Percentiles rank a stretch among this genome's conserved stretches.
Evolutionary conservation across 2,797 vertebrate species (phyloP).

Genomic region (Holocentrus rufus): DNA sequence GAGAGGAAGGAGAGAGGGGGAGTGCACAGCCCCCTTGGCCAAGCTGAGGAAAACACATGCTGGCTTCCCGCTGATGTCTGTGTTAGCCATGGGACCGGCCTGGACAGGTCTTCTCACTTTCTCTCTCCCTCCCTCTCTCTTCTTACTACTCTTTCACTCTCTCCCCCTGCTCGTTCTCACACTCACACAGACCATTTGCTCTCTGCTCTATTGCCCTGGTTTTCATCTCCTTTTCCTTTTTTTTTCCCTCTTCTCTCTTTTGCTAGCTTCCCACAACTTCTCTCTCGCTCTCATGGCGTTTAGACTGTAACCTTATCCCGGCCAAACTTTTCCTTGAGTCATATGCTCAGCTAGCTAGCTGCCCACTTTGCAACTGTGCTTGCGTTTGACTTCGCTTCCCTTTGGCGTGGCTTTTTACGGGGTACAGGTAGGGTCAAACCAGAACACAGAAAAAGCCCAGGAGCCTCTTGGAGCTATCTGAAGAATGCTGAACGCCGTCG

Average conservation of each 20-base stretch:
- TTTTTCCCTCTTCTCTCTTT: not conserved
- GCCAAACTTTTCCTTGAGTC: not conserved
- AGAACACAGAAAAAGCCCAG: conserved; percentile 68
- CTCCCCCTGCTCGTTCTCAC: conserved; percentile 2
- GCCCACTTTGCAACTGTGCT: conserved; percentile 3
- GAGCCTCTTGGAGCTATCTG: conserved; percentile 70
- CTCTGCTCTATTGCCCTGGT: conserved; percentile 6
- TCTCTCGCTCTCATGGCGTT: not conserved
- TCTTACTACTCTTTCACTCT: conserved; percentile 5
- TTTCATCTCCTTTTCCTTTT: not conserved
- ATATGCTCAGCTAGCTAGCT: not conserved
- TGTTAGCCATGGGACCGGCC: conserved; percentile 59
- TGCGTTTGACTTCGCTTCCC: conserved; percentile 22
- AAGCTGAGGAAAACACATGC: conserved; percentile 70
- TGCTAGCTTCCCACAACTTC: not conserved
- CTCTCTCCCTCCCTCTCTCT: conserved; percentile 15
- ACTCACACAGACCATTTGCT: conserved; percentile 31
- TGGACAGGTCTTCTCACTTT: conserved; percentile 57
- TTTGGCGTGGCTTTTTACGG: conserved; percentile 20
- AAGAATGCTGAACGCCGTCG: conserved; percentile 73
- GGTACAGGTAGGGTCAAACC: conserved; percentile 57
- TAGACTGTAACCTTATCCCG: not conserved
- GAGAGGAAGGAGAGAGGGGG: conserved; percentile 7
- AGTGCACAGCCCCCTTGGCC: conserved; percentile 36
- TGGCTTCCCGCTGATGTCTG: conserved; percentile 69